Conservation (phyloP, 1,140 invertebrate genomes). For the Halotydeus destructor region DNA sequence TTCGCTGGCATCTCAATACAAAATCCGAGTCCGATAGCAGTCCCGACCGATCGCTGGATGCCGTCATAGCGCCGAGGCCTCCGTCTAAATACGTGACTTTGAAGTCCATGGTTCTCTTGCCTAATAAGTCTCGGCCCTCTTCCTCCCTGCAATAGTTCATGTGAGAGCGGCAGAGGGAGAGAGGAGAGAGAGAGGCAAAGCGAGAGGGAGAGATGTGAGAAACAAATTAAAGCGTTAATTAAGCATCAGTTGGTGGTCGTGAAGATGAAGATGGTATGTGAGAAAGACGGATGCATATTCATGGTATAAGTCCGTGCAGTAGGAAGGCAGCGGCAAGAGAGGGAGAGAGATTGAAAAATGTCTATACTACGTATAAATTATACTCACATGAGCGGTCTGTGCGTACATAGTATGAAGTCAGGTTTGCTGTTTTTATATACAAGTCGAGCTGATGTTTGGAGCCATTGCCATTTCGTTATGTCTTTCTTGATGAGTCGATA, state of each 20-base stretch:
- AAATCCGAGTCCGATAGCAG: slow-evolving; percentile 17
- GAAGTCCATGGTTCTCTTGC: slow-evolving; percentile 94
- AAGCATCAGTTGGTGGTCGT: too few relatives aligned
- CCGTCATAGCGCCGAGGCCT: slow-evolving; percentile 47
- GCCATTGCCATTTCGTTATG: slow-evolving; percentile 67
- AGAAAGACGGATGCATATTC: too few relatives aligned
- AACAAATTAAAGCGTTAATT: too few relatives aligned
- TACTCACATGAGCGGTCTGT: slow-evolving; percentile 83
- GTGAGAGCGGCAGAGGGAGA: slow-evolving; percentile 3
- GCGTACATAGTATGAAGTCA: slow-evolving; percentile 93
- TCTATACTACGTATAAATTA: neutral
- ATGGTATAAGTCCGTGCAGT: too few relatives aligned
- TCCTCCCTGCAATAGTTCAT: slow-evolving; percentile 56
- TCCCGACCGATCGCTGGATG: slow-evolving; percentile 17
- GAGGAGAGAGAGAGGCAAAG: neutral
- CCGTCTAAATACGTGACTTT: slow-evolving; percentile 92
- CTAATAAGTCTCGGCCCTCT: slow-evolving; percentile 81
- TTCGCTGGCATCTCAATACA: slow-evolving; percentile 26
- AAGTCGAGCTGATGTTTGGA: slow-evolving; percentile 86
- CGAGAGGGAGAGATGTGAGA: neutral
- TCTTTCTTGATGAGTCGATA: slow-evolving; percentile 88
- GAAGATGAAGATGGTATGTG: too few relatives aligned
- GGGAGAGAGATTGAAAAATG: slow-evolving; percentile 1
- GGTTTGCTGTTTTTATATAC: slow-evolving; percentile 99
- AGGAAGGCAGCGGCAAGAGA: too few relatives aligned